These are phyloP conservation scores for Papilio demoleus DNA, from an alignment of 2,888 invertebrate species.

Conservation along the genomic window DNA sequence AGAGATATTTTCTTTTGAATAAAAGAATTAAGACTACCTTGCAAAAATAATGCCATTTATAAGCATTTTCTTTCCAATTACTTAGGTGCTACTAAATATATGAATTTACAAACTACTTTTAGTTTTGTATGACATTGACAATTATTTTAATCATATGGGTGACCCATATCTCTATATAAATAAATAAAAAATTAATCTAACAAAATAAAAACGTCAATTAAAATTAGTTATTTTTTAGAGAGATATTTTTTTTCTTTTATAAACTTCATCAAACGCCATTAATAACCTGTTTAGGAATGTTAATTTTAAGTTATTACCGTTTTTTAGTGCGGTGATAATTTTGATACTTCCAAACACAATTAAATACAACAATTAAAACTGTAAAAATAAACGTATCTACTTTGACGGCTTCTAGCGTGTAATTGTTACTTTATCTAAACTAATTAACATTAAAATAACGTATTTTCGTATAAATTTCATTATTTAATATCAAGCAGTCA, in stretches of 20 bases:
- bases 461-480: neutral
- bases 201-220: too few species aligned
- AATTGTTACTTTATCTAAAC: neutral
- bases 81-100: too few species aligned
- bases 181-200: too few species aligned
- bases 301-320: conserved; percentile 6
- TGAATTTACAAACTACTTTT: too few species aligned
- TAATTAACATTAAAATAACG: conserved; percentile 4
- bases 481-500: neutral
- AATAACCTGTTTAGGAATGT: neutral
- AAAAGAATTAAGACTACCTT: too few species aligned
- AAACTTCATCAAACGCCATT: neutral
- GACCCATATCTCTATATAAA: too few species aligned
- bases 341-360: neutral
- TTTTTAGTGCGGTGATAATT: neutral
- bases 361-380: conserved; percentile 9
- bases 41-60: too few species aligned
- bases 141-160: too few species aligned
- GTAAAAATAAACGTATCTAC: conserved; percentile 9
- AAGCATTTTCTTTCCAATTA: too few species aligned
- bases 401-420: conserved; percentile 7
- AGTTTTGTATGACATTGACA: too few species aligned
- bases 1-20: too few species aligned
- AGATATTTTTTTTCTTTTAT: neutral
- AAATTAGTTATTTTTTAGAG: too few species aligned